Percentiles rank a stretch among this genome's conserved stretches.
Evolutionary conservation across 2,113 vertebrate genomes (phyloP).

Genomic region (Numida meleagris): DNA sequence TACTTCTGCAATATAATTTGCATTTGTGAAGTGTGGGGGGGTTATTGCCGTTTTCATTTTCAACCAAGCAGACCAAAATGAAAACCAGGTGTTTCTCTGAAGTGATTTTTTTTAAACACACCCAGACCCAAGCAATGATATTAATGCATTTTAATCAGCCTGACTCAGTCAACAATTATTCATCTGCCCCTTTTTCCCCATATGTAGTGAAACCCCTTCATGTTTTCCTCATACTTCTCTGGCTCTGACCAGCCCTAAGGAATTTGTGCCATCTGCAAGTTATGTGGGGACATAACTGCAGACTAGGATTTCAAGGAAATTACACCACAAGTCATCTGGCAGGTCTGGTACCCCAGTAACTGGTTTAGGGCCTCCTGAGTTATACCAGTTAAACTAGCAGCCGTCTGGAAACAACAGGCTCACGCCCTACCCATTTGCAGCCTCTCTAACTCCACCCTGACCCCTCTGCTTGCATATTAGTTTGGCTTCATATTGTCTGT

Average conservation of each 20-base stretch:
- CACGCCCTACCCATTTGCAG: neutral
- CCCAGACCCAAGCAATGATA: neutral
- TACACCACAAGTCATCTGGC: neutral
- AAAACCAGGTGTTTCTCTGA: neutral
- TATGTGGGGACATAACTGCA: neutral
- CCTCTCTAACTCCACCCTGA: neutral
- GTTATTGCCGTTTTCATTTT: neutral
- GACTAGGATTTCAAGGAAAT: neutral
- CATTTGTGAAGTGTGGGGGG: fast-evolving
- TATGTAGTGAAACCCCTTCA: neutral
- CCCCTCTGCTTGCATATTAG: neutral
- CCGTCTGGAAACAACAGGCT: neutral
- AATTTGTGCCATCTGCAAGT: neutral
- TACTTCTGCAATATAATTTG: neutral
- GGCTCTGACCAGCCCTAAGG: neutral
- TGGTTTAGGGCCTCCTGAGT: neutral
- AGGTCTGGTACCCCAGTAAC: neutral
- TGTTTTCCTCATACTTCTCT: neutral
- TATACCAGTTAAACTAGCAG: neutral
- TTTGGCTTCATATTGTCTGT: neutral
- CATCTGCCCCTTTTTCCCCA: neutral
- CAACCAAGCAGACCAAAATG: neutral
- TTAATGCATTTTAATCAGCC: neutral
- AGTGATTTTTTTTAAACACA: neutral
- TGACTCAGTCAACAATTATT: neutral